Conservation (phyloP, 2,888 invertebrate genomes). For the Caenorhabditis zanzibari region DNA sequence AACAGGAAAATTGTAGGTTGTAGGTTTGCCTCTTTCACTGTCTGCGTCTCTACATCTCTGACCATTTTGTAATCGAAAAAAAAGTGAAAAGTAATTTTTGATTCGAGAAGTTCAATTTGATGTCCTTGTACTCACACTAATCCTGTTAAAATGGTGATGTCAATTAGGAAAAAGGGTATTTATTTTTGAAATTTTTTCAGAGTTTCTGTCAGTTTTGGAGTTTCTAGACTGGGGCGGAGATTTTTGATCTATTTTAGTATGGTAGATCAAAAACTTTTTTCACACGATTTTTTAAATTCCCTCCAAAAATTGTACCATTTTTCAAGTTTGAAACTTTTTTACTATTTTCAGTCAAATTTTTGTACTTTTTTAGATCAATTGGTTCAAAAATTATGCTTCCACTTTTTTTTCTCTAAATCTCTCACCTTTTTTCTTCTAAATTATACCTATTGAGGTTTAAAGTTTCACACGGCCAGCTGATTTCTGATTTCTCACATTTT, state of each 20-base stretch:
- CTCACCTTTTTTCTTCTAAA: neutral
- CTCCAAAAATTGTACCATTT: no score
- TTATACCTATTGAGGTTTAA: neutral
- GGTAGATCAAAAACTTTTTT: neutral
- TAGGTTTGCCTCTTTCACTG: slow-evolving; percentile 14
- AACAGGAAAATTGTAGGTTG: slow-evolving; percentile 36
- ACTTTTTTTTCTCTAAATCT: neutral
- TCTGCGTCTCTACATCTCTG: slow-evolving; percentile 38
- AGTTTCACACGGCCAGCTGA: slow-evolving; percentile 1
- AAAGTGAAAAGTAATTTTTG: slow-evolving; percentile 7
- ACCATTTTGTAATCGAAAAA: slow-evolving; percentile 1
- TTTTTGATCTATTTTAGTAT: neutral
- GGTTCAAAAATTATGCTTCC: neutral
- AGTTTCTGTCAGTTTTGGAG: neutral
- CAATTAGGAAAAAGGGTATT: no score
- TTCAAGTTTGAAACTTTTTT: neutral
- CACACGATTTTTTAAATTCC: neutral
- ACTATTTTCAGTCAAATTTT: neutral
- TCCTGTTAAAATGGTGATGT: neutral
- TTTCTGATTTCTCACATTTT: neutral
- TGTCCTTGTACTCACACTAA: slow-evolving; percentile 17
- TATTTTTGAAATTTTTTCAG: neutral
- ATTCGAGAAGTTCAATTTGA: slow-evolving; percentile 9
- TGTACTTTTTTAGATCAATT: neutral
- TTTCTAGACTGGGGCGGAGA: neutral